Evolutionary conservation across 92 coral and sea anemone genomes (phyloP).

Genomic region (Diadumene lineata): DNA sequence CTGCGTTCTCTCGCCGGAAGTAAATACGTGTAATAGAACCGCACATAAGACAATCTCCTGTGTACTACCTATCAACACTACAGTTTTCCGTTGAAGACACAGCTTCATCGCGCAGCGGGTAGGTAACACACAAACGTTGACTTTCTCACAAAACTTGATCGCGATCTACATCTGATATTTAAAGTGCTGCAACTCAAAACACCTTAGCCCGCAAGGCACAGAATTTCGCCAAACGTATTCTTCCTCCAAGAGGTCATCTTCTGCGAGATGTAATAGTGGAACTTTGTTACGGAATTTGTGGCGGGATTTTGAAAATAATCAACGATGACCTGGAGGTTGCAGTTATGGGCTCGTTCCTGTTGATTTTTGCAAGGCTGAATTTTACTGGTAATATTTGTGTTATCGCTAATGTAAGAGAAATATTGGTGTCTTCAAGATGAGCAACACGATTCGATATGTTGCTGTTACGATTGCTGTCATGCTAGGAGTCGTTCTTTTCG

Average conservation of each 20-base stretch:
- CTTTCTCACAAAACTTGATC: neutral
- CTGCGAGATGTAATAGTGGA: neutral
- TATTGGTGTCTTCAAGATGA: neutral
- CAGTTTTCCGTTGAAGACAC: constrained; percentile 11
- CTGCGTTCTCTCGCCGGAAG: neutral
- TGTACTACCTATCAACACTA: neutral
- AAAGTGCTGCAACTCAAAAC: neutral
- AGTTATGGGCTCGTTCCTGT: too few species aligned
- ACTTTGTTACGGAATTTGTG: neutral
- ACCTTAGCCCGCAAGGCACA: neutral
- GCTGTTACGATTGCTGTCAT: constrained; percentile 9
- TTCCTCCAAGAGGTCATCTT: neutral
- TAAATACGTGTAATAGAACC: neutral
- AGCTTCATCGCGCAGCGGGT: neutral
- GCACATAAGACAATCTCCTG: neutral
- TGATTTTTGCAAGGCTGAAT: too few species aligned
- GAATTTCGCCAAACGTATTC: neutral
- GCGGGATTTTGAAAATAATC: constrained; percentile 13
- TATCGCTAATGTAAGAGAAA: neutral
- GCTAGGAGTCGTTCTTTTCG: constrained; percentile 43
- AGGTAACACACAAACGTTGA: neutral
- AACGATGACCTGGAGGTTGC: too few species aligned
- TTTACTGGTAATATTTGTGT: too few species aligned
- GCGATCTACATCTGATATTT: neutral
- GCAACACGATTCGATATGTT: constrained; percentile 9